Base-by-base conservation (phyloP, 2,113 vertebrate genomes). In the Athene noctua region DNA sequence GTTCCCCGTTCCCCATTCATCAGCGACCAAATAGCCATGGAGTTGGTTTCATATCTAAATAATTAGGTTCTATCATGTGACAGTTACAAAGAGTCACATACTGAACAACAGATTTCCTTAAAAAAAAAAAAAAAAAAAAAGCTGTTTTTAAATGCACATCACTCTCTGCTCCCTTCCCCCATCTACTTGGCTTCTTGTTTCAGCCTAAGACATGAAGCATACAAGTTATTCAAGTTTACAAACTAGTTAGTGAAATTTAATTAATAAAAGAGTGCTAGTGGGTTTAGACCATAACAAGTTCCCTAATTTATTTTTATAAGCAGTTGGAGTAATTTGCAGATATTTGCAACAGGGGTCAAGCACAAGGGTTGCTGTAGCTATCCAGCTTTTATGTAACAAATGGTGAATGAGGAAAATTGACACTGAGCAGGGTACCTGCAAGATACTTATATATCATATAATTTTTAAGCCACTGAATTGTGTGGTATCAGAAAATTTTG, bases 171-270 rank as follows among this genome's bases (percentile, higher is more conserved):
- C 74, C 92, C 83, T 89, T 91, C 61, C 82, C 73, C 59, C 63
- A 66, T 88, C 46, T 85, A 25, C 30, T 32, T 74, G 72, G 55
- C 90, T 67, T 88, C 36, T 87, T 58, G n/a, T 92, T 91, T 67
- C 90, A 94, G 75, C 40, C 1, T 30, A 80, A 94, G 70, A 77
- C 27, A 51, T 27, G 34, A 54, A 84, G 42, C 63, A 55, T 73
- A 73, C 85, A 83, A 92, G 85, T 94, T 95, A 92, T 54, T 94
- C 90, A 86, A 86, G 92, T 96, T 90, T 36, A 90, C 71, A 94
- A 95, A 80, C 71, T 80, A 83, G 78, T 88, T 80, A 92, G 59
- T 92, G 88, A 94, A 88, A 80, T 86, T 26, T 70, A 86, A 90
- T 96, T 90, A 29, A 80, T 92, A 92, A 86, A 70, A 55, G 20